phyloP scores from a whole-genome alignment of 2,888 invertebrate species.

The Chymomyza caudatula region DNA sequence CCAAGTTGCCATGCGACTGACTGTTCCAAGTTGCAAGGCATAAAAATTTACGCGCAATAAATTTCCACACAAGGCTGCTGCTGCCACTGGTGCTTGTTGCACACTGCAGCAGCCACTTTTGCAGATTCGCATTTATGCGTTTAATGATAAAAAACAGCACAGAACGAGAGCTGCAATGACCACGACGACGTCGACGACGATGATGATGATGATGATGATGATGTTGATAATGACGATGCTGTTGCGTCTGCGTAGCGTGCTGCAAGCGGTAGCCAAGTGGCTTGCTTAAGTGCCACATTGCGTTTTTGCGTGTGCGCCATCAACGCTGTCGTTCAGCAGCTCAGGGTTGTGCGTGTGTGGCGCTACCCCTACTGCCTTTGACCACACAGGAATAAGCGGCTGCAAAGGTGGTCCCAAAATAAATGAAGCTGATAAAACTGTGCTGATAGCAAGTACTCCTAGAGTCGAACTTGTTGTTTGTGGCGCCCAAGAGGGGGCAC shows the following conservation, averaged over 20 bases:
- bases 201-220: background rate
- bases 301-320: slow-evolving; percentile 34
- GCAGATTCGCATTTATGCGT: slow-evolving; percentile 70
- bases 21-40: slow-evolving; percentile 46
- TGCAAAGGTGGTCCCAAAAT: slow-evolving; percentile 42
- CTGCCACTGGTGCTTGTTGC: background rate
- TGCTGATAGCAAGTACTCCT: slow-evolving; percentile 22
- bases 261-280: slow-evolving; percentile 58
- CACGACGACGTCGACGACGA: background rate
- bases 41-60: slow-evolving; percentile 73
- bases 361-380: slow-evolving; percentile 37
- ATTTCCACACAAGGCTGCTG: slow-evolving; percentile 65
- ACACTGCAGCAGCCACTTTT: slow-evolving; percentile 37
- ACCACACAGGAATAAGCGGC: slow-evolving; percentile 42
- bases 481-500: background rate
- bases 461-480: no score
- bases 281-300: slow-evolving; percentile 65
- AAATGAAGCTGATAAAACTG: slow-evolving; percentile 4
- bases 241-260: slow-evolving; percentile 52
- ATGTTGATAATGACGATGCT: background rate
- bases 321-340: background rate
- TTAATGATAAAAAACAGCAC: slow-evolving; percentile 61
- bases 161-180: slow-evolving; percentile 39
- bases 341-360: slow-evolving; percentile 28
- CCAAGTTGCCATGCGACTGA: no score